Evolutionary conservation across 2,797 vertebrate genomes (phyloP), one percentile per base, ranked within the genome.

Genomic region (Rhinatrema bivittatum): DNA sequence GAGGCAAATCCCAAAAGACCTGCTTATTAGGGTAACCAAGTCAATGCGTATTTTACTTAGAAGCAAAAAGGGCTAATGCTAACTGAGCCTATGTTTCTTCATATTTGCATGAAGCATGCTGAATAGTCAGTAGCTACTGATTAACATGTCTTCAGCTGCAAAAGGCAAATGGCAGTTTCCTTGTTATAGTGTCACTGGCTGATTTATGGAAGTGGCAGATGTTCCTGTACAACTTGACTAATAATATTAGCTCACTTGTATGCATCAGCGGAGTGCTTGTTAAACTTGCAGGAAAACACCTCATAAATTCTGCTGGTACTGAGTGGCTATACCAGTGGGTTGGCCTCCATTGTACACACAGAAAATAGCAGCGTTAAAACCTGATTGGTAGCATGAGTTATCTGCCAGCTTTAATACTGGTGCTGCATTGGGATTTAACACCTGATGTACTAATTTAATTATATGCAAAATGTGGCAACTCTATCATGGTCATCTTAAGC

Each of bases 281-380:
- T 21, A 46, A 38, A 22, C 36, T 18, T 36, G 32, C 23, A 50
- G 45, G 21, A 42, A 39, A 51, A 29, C 3, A 31, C 21, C 36
- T 39, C 2, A 14, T 46, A 20, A 32, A 20, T 41, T 46, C 40
- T 31, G 16, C 29, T 53, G 28, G 13, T 46, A 29, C 41, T 27
- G 34, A 35, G 29, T 36, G 20, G 6, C 34, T 52, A 42, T n/a
- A n/a, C n/a, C n/a, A n/a, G n/a, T n/a, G n/a, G n/a, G n/a, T n/a
- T n/a, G n/a, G n/a, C n/a, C 45, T 50, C 28, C 44, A 20, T 32
- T 32, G 44, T 30, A 20, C 43, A 42, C 0, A 0, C 15, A n/a
- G n/a, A n/a, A n/a, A n/a, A n/a, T n/a, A n/a, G n/a, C n/a, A n/a
- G n/a, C 37, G 28, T 40, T 62, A 39, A 46, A 13, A 56, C 34